phyloP scores from a whole-genome alignment of 2,113 vertebrate genomes.

The Oenanthe melanoleuca region DNA sequence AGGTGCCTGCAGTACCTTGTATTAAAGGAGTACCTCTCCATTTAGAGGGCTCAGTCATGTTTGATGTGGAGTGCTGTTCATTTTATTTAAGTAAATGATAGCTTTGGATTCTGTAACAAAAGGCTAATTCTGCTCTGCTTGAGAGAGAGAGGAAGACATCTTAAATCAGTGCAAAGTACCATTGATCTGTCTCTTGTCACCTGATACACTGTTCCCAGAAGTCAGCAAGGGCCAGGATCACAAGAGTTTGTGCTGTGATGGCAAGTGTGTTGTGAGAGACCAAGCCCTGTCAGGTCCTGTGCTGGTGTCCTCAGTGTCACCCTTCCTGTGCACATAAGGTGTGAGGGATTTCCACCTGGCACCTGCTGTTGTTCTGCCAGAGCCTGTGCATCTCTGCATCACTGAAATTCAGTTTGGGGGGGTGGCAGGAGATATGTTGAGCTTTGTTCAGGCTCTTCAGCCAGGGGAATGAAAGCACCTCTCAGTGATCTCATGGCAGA shows the following conservation, averaged over 20 bases:
- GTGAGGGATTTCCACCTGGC: not conserved
- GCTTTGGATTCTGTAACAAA: not conserved
- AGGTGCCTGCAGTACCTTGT: not conserved
- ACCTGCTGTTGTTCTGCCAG: not conserved
- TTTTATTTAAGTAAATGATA: not conserved
- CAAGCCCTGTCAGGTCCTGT: not conserved
- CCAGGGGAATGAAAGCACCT: not conserved
- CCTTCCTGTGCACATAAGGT: not conserved
- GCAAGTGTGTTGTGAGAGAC: not conserved
- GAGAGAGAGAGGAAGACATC: not conserved
- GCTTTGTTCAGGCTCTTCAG: not conserved
- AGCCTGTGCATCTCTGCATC: not conserved
- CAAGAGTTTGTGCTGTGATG: not conserved
- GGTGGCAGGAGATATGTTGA: not conserved
- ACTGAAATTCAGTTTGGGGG: not conserved
- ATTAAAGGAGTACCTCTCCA: not conserved
- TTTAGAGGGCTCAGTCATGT: not conserved
- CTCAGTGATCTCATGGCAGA: not conserved
- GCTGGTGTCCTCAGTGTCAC: not conserved
- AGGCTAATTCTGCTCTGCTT: not conserved
- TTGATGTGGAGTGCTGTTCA: not conserved
- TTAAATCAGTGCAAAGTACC: not conserved
- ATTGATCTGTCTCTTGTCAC: not conserved
- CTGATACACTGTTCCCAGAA: not conserved
- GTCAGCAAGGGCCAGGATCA: not conserved